Evolutionary conservation across 2,113 vertebrate species (phyloP), one percentile per base, ranked within the genome.

Genomic region (Ailurus styani): DNA sequence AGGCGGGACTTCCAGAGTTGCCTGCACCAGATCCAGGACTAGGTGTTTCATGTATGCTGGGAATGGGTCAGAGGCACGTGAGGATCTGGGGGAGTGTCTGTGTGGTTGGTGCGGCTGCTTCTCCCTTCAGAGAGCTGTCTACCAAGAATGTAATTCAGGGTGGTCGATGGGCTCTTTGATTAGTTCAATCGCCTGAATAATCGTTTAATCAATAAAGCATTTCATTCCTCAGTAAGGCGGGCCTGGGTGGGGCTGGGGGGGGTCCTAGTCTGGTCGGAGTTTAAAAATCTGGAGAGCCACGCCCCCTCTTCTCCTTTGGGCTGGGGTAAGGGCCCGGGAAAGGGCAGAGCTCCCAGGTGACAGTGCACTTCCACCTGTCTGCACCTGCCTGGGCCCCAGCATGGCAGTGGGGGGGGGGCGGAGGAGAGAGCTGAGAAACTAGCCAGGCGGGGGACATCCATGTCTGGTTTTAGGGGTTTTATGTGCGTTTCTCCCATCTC

Each of bases 181-280:
- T 99, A 98, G 98, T 98, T 98, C 98, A 99, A 99, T 98, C 96
- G 98, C 97, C 98, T 98, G 98, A 99, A 99, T 98, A 98, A 99
- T 99, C 98, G 60, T 98, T 98, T 98, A 99, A 99, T 99, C 99
- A 98, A 99, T 99, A 99, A 98, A 98, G 98, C 98, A 97, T 98
- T 98, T 99, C 95, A 97, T 99, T 96, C 98, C 95, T 97, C 95
- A 42, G 55, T 10, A 87, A 86, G 40, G 95, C 90, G 78, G 94
- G 87, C 84, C 79, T 64, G 85, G 96, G 94, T 98, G 97, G 96
- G 93, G 86, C 15, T 86, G 90, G 87, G 83, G 47, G 40, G 45
- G 62, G 82, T 10, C 1, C 17, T 62, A 47, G 20, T 25, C 40
- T 42, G 87, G 29, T 20, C 62, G 6, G 7, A 92, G 55, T 45